phyloP scores from a whole-genome alignment of 1,140 invertebrate genomes.

The Calephelis nemesis region DNA sequence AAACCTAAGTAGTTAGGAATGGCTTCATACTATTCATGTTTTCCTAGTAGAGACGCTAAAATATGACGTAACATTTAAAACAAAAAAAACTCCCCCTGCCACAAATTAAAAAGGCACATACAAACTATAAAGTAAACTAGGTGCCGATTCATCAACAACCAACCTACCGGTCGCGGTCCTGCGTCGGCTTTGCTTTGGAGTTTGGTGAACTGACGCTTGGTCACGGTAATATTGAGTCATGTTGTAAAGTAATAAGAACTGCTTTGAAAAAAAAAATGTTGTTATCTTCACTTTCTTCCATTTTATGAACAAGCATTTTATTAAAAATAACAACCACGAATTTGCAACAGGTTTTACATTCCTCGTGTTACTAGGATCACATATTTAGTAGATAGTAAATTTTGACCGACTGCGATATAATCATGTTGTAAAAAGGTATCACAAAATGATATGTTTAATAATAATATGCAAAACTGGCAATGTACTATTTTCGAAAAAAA shows the following conservation, averaged over 20 bases:
- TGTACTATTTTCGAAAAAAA: no score
- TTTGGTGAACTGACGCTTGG: neutral
- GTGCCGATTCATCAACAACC: neutral
- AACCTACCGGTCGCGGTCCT: neutral
- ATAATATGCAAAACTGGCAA: no score
- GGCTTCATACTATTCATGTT: conserved; percentile 35
- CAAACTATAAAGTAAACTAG: no score
- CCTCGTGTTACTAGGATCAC: conserved; percentile 34
- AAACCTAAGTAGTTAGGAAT: conserved; percentile 15
- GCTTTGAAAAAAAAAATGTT: no score
- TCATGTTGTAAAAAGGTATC: no score
- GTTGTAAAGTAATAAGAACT: no score
- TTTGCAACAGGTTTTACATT: conserved; percentile 26
- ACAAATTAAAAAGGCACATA: neutral
- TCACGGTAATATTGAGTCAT: no score
- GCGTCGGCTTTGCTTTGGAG: neutral
- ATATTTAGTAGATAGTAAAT: conserved; percentile 25
- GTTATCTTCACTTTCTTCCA: no score
- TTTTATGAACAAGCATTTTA: conserved; percentile 11
- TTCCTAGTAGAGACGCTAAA: conserved; percentile 51
- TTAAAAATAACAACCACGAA: neutral
- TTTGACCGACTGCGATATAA: neutral
- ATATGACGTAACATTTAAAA: conserved; percentile 63
- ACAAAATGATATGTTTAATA: no score
- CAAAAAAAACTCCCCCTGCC: conserved; percentile 18